phyloP scores from a whole-genome alignment of 2,113 vertebrate species.

The Myotis davidii region DNA sequence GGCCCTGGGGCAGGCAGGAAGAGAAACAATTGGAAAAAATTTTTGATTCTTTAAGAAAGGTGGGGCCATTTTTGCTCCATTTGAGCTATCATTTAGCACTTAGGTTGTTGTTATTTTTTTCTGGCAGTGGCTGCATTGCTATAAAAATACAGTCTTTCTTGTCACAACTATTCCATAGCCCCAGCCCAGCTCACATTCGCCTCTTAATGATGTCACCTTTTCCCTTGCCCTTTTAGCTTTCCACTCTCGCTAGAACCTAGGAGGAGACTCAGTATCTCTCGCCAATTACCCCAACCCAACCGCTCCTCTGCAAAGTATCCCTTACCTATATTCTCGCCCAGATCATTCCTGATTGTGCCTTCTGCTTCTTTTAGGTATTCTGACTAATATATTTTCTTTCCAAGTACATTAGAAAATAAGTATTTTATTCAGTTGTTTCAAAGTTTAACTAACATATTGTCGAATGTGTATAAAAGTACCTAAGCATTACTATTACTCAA shows the following conservation, averaged over 20 bases:
- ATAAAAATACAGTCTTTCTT: background rate
- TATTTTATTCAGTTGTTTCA: background rate
- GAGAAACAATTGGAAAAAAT: background rate
- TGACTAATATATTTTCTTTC: background rate
- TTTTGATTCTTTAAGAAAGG: background rate
- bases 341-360: background rate
- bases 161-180: background rate
- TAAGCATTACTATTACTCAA: background rate
- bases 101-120: background rate
- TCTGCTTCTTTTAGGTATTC: background rate
- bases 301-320: background rate
- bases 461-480: background rate
- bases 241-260: background rate
- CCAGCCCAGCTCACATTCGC: background rate
- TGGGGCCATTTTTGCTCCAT: background rate
- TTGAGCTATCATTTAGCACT: background rate
- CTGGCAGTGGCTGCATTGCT: background rate
- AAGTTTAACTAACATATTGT: background rate
- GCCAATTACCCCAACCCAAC: background rate
- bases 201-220: too few species aligned
- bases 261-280: background rate
- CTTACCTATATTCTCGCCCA: background rate
- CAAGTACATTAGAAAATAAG: background rate
- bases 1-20: background rate
- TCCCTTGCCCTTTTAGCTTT: background rate